These are phyloP conservation scores for Aramus guarauna DNA, from an alignment of 2,113 vertebrate species.

Conservation along the genomic window DNA sequence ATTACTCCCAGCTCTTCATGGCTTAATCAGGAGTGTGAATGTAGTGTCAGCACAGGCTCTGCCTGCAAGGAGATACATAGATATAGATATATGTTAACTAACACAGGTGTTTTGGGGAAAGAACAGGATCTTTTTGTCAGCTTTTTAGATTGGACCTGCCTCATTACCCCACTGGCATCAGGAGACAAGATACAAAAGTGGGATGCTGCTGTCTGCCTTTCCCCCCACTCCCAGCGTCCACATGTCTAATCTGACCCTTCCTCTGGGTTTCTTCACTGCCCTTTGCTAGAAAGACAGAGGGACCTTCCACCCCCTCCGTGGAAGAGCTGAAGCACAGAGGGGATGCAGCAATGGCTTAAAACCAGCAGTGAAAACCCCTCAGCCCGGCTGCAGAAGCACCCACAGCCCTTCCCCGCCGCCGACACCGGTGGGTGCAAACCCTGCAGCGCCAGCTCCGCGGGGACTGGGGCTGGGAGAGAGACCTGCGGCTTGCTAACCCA, in stretches of 20 bases:
- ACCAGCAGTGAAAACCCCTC: not conserved
- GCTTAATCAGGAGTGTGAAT: not conserved
- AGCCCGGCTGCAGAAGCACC: not conserved
- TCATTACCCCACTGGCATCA: not conserved
- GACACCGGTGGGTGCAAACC: not conserved
- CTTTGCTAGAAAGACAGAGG: not conserved
- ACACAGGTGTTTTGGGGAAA: not conserved
- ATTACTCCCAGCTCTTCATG: not conserved
- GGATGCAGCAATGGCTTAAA: not conserved
- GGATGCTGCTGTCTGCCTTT: not conserved
- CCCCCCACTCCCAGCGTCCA: accelerated
- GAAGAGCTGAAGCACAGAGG: not conserved
- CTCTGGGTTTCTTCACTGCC: not conserved
- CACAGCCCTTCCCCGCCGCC: not conserved
- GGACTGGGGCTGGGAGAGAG: no score
- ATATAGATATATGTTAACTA: not conserved
- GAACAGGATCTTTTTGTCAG: not conserved
- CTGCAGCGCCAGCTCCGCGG: accelerated
- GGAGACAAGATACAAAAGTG: not conserved
- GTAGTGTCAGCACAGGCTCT: not conserved
- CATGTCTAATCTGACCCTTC: not conserved
- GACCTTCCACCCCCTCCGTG: not conserved
- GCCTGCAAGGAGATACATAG: not conserved
- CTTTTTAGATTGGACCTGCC: not conserved
- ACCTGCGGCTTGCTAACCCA: not conserved